phyloP scores from a whole-genome alignment of 1,140 invertebrate species.

The Amphibalanus amphitrite region DNA sequence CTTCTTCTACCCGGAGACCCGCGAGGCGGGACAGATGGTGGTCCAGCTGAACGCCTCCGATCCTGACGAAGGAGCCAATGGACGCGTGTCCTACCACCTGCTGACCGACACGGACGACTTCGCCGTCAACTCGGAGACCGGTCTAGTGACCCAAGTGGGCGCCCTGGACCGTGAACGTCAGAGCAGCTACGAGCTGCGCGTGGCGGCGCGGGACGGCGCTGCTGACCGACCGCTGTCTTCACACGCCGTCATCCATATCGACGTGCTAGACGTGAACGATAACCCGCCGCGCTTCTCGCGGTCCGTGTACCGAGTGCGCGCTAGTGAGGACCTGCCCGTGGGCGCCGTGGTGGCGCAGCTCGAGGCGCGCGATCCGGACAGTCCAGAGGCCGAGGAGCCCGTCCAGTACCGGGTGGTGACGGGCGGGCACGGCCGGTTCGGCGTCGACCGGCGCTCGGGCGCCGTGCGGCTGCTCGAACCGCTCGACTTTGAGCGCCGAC shows the following conservation, averaged over 20 bases:
- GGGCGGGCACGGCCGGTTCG: conserved; percentile 38
- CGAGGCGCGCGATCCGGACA: conserved; percentile 65
- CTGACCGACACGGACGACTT: conserved; percentile 69
- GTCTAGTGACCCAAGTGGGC: conserved; percentile 53
- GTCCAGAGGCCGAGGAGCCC: conserved; percentile 49
- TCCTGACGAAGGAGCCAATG: conserved; percentile 41
- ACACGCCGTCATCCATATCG: conserved; percentile 29
- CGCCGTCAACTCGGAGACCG: conserved; percentile 52
- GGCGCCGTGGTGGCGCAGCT: conserved; percentile 59
- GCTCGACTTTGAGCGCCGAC: conserved; percentile 72
- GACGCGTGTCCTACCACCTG: conserved; percentile 57
- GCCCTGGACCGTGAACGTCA: conserved; percentile 65
- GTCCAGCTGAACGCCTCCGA: conserved; percentile 32
- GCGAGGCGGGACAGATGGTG: conserved; percentile 26
- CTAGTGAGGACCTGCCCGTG: conserved; percentile 74
- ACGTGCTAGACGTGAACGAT: conserved; percentile 80
- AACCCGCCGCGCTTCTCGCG: conserved; percentile 57
- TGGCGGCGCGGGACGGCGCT: conserved; percentile 60
- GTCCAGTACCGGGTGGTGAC: conserved; percentile 51
- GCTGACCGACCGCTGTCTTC: conserved; percentile 44
- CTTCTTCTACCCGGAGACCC: conserved; percentile 28
- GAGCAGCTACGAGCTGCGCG: conserved; percentile 60
- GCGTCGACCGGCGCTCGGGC: conserved; percentile 62
- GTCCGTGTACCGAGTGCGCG: conserved; percentile 38
- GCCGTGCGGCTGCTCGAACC: conserved; percentile 53